These are phyloP conservation scores for Eupithecia dodoneata DNA, from an alignment of 2,888 invertebrate genomes.

Conservation along the genomic window DNA sequence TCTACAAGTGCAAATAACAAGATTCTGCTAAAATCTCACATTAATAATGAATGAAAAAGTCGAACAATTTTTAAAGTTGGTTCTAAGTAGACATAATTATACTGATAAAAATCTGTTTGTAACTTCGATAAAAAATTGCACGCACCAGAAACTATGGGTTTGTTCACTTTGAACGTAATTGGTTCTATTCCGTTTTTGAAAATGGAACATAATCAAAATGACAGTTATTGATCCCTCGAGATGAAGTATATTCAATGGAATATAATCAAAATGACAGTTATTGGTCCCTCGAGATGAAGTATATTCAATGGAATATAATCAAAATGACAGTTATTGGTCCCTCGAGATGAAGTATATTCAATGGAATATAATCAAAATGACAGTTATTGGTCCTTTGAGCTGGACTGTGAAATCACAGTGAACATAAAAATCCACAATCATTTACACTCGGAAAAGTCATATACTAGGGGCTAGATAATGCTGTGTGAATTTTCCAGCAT, in stretches of 20 bases:
- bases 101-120: constrained; percentile 29
- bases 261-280: not conserved
- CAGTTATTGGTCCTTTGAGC: not conserved
- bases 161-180: constrained; percentile 1
- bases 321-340: not conserved
- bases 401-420: not conserved
- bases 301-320: too few relatives aligned
- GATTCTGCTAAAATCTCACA: constrained; percentile 26
- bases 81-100: constrained; percentile 25
- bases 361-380: too few relatives aligned
- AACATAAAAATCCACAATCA: too few relatives aligned
- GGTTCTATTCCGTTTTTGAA: not conserved
- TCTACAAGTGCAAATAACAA: constrained; percentile 9
- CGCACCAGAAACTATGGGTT: constrained; percentile 25
- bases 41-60: constrained; percentile 20
- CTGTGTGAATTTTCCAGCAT: too few relatives aligned
- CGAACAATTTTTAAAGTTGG: constrained; percentile 3
- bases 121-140: constrained; percentile 29
- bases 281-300: not conserved
- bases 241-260: too few relatives aligned
- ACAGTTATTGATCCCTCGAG: not conserved
- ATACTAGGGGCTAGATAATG: too few relatives aligned
- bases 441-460: too few relatives aligned
- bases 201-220: not conserved
- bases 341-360: too few relatives aligned